A percentile compares a stretch with the other conserved stretches of the same genome.
Evolutionary conservation across 2,113 vertebrate species (phyloP).

Genomic region (Micromys minutus): DNA sequence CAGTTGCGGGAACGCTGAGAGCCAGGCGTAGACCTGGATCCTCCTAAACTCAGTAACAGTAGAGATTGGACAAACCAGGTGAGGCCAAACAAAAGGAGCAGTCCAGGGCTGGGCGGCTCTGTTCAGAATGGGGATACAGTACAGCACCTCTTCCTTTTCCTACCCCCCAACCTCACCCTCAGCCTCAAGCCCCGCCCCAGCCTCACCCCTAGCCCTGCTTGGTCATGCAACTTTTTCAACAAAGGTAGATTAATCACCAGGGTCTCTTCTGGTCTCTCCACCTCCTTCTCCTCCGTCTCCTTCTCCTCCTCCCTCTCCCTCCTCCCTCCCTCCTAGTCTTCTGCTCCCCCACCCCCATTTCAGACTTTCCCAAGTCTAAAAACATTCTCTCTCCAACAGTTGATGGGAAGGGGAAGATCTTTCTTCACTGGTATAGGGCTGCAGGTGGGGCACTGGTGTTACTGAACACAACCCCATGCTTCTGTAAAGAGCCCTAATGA

Average conservation of each 20-base stretch:
- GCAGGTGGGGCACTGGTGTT: rapidly evolving
- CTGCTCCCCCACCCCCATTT: not conserved
- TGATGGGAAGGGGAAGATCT: not conserved
- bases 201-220: too few relatives aligned
- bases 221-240: not conserved
- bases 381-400: not conserved
- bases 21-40: not conserved
- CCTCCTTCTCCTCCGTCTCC: not conserved
- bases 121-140: not conserved
- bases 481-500: not conserved
- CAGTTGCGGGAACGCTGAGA: rapidly evolving
- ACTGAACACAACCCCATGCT: too few relatives aligned
- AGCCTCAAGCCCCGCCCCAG: too few relatives aligned
- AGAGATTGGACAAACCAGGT: not conserved
- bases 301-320: not conserved
- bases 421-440: not conserved
- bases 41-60: not conserved
- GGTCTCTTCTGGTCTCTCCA: rapidly evolving
- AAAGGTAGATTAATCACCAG: not conserved
- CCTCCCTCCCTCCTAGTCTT: not conserved
- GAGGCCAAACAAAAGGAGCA: not conserved
- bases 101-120: not conserved
- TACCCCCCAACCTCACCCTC: not conserved
- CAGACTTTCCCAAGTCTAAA: not conserved
- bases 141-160: not conserved